Base-by-base conservation (phyloP, 1,140 invertebrate species). In the Drosophila melanogaster region DNA sequence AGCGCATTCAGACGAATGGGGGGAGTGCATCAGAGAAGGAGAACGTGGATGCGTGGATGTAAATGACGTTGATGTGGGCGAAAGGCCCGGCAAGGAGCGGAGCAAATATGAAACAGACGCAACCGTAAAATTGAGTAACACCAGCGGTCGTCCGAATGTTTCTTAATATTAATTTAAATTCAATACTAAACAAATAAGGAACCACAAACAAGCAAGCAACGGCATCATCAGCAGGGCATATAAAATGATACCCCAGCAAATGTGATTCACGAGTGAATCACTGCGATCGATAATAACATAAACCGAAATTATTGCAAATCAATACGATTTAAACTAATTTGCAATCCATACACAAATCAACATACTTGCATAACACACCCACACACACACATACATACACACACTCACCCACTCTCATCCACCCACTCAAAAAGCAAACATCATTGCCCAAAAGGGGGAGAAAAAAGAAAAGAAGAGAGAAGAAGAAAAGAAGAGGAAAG, bases 151-250 rank as follows among this genome's bases (percentile, higher is more conserved):
- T 22, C 59, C 12, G 78, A 59, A 81, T 75, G 81, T 81, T 85
- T 87, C 81, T 81, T 81, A 81, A 81, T 70, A 83, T 83, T 83
- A 87, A 86, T 79, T 81, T 87, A 69, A 78, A 87, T 79, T 81
- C 81, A 87, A 86, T 86, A 79, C 74, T 87, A 83, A 87, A 81
- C 58, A 53, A 81, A 61, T 87, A 86, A 87, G 81, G 56, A 66
- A 51, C 33, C 46, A 54, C 19, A 46, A n/a, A n/a, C n/a, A n/a
- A n/a, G 43, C 43, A 43, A 46, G 58, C 56, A 44, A 44, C 35
- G 17, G 10, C 4, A 19, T 15, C 40, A 26, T n/a, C 44, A 61
- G 51, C 46, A 75, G 38, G 35, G 35, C 19, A 22, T 22, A 56
- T 38, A 12, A 54, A 59, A 57, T 58, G 49, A 67, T 77, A 73